Conservation (phyloP, 2,888 invertebrate genomes). For the Hetaerina titia region DNA sequence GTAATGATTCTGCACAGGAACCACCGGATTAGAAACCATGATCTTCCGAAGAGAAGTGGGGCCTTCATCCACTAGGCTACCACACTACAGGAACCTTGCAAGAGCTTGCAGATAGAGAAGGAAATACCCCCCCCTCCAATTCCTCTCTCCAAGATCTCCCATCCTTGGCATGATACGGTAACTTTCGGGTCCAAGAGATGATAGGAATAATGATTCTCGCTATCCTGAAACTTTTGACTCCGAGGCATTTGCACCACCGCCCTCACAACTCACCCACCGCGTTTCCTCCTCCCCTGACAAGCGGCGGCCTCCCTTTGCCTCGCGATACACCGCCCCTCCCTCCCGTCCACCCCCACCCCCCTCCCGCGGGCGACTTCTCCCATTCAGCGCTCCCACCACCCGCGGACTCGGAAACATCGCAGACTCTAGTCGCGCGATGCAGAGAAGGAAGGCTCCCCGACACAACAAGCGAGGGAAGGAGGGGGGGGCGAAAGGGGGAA, state of each 20-base stretch:
- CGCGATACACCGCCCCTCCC: background rate
- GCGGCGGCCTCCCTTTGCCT: background rate
- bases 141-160: too few relatives aligned
- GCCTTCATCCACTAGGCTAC: too few relatives aligned
- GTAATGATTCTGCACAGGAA: too few relatives aligned
- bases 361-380: background rate
- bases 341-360: background rate
- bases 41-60: too few relatives aligned
- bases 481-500: background rate
- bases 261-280: background rate
- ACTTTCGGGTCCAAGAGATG: background rate
- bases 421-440: conserved; percentile 21
- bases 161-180: too few relatives aligned
- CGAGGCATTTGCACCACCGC: background rate
- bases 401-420: conserved; percentile 16
- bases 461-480: background rate
- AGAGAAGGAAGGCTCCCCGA: background rate
- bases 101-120: too few relatives aligned
- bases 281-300: background rate
- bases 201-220: background rate
- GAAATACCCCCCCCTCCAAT: too few relatives aligned
- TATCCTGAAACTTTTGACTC: conserved; percentile 22
- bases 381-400: conserved; percentile 21
- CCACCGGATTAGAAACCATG: too few relatives aligned
- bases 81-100: too few relatives aligned